phyloP scores from a whole-genome alignment of 2,888 invertebrate species.

The Brassicogethes aeneus region DNA sequence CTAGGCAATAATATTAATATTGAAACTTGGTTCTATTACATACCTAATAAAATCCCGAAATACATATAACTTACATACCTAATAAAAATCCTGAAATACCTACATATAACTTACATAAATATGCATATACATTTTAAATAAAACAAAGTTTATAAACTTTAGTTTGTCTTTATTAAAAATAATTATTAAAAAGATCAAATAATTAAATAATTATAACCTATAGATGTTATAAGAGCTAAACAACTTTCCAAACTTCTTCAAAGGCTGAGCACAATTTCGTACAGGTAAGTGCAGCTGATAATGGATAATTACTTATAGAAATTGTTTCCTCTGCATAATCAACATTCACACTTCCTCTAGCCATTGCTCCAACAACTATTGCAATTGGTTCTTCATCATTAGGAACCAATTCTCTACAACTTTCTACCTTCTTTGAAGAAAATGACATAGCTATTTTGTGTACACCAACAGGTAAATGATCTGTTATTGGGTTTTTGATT shows the following conservation, averaged over 20 bases:
- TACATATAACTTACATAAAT: too few species aligned
- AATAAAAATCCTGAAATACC: too few species aligned
- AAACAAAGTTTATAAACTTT: too few species aligned
- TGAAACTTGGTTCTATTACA: too few species aligned
- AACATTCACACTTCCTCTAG: constrained; percentile 81
- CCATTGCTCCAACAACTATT: constrained; percentile 93
- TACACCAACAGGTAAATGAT: constrained; percentile 92
- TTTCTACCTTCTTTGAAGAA: constrained; percentile 60
- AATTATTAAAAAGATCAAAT: neutral
- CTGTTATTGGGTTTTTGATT: constrained; percentile 91
- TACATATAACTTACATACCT: too few species aligned
- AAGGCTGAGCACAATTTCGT: constrained; percentile 90
- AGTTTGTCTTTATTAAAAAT: neutral
- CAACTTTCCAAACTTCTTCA: constrained; percentile 85
- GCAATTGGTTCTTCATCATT: constrained; percentile 73
- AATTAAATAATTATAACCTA: neutral
- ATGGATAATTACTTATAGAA: constrained; percentile 92
- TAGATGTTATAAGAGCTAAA: constrained; percentile 33
- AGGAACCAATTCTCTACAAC: constrained; percentile 72
- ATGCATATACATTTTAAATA: too few species aligned
- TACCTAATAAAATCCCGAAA: too few species aligned
- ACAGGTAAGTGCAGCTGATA: constrained; percentile 94
- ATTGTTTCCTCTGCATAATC: constrained; percentile 88
- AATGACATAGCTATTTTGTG: constrained; percentile 86
- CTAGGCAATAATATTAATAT: too few species aligned